Percentiles rank a stretch among this genome's conserved stretches.
Conservation (phyloP, 2,113 vertebrate species). For the Tangachromis dhanisi region DNA sequence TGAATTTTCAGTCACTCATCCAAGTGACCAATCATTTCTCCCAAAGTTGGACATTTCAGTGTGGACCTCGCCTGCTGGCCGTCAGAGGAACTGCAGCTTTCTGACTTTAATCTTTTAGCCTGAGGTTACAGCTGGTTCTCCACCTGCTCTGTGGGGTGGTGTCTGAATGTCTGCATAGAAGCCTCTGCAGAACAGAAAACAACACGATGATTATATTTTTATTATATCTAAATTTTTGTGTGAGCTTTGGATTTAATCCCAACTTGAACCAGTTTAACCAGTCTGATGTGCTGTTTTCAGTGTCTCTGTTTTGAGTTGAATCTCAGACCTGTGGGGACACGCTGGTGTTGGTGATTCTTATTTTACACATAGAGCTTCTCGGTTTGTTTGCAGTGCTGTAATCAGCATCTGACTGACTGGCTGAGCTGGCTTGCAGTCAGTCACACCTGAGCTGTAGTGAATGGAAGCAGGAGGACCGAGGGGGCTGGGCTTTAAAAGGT, state of each 20-base stretch:
- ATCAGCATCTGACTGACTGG: neutral
- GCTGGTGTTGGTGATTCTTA: neutral
- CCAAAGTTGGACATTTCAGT: neutral
- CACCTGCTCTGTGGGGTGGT: neutral
- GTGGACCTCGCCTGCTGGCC: neutral
- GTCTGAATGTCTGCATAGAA: neutral
- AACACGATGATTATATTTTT: neutral
- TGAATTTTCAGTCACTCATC: neutral
- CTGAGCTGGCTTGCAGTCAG: neutral
- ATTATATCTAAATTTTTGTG: neutral
- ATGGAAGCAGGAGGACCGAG: neutral
- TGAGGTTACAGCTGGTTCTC: neutral
- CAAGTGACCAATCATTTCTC: neutral
- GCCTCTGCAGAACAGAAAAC: neutral
- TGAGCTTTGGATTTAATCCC: neutral
- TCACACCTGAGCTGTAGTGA: neutral
- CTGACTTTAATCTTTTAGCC: neutral
- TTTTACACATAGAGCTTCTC: neutral
- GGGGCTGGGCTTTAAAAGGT: neutral
- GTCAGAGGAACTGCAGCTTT: neutral
- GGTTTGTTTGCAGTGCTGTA: neutral
- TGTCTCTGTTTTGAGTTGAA: neutral
- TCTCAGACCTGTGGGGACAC: neutral
- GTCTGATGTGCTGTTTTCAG: neutral
- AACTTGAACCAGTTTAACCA: neutral